A percentile compares a stretch with the other conserved stretches of the same genome.
phyloP scores from a whole-genome alignment of 2,888 invertebrate species.

The Aelia acuminata region DNA sequence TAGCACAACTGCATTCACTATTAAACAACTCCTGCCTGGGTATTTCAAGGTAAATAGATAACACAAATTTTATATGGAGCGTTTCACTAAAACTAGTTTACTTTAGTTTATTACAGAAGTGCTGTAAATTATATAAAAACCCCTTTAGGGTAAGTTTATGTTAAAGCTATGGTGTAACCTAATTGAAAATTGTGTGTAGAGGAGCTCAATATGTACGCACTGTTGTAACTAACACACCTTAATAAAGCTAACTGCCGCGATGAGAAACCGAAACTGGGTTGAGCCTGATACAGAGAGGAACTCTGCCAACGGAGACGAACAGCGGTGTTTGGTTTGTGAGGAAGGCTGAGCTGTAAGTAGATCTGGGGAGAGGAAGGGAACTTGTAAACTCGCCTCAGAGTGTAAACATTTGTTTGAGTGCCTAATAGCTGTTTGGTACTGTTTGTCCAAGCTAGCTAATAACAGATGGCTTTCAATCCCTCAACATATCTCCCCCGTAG shows the following conservation, averaged over 20 bases:
- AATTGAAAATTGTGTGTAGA: neutral
- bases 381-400: conserved; percentile 14
- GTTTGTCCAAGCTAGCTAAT: conserved; percentile 26
- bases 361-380: conserved; percentile 6
- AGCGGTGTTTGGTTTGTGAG: neutral
- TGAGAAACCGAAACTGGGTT: neutral
- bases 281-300: neutral
- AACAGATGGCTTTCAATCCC: conserved; percentile 8
- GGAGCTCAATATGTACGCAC: neutral
- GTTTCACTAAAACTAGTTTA: too few species aligned
- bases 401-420: conserved; percentile 23
- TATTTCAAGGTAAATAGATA: too few species aligned
- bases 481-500: conserved; percentile 10
- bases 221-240: neutral
- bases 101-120: too few species aligned
- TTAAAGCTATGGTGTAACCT: neutral
- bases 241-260: neutral
- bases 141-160: too few species aligned
- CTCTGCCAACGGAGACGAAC: neutral
- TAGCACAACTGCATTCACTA: too few species aligned
- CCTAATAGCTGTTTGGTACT: conserved; percentile 10
- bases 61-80: too few species aligned
- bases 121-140: too few species aligned
- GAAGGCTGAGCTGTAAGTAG: conserved; percentile 20
- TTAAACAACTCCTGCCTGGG: too few species aligned